Percentiles rank a stretch among this genome's conserved stretches.
phyloP scores from a whole-genome alignment of 2,888 invertebrate genomes.

The Clostera curtula region DNA sequence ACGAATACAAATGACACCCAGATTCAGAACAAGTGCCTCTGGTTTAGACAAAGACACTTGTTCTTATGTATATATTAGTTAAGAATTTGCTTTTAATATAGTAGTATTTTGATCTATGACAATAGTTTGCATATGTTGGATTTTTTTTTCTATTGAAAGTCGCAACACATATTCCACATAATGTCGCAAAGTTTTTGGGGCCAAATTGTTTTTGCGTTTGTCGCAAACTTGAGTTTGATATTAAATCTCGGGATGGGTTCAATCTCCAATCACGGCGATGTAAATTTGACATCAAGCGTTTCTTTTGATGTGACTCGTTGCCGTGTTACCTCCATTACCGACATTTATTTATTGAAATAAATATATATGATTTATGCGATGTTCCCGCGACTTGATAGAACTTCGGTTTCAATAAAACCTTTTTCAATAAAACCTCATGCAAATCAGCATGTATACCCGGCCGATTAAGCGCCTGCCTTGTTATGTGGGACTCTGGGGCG shows the following conservation, averaged over 20 bases:
- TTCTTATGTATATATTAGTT: too few relatives aligned
- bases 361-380: too few relatives aligned
- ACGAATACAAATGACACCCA: too few relatives aligned
- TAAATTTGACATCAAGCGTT: conserved; percentile 9
- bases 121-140: too few relatives aligned
- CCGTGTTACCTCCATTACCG: conserved; percentile 2
- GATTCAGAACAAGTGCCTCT: too few relatives aligned
- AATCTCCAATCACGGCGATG: conserved; percentile 16
- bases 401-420: too few relatives aligned
- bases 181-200: conserved; percentile 27
- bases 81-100: neutral
- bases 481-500: too few relatives aligned
- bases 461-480: too few relatives aligned
- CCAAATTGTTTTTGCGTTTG: conserved; percentile 25
- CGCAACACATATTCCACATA: conserved; percentile 30
- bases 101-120: conserved; percentile 1
- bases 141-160: conserved; percentile 42
- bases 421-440: too few relatives aligned
- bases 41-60: too few relatives aligned
- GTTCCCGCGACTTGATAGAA: too few relatives aligned
- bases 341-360: neutral
- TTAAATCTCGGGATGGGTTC: conserved; percentile 17
- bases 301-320: conserved; percentile 5
- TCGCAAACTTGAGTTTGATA: conserved; percentile 20
- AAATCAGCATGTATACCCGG: too few relatives aligned